phyloP scores from a whole-genome alignment of 2,113 vertebrate species.

The Nansenia antarctica region DNA sequence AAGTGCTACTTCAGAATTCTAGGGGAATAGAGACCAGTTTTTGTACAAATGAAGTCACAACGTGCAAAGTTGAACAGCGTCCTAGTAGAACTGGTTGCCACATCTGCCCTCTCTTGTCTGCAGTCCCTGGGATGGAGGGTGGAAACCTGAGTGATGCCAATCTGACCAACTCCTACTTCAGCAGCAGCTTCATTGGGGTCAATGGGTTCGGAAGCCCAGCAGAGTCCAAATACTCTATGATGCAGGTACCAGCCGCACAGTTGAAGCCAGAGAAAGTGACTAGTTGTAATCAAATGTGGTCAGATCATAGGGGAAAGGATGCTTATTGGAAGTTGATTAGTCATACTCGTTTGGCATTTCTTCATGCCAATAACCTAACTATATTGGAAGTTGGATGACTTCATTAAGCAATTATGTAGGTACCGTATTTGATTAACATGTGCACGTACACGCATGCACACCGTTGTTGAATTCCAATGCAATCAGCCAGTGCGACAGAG shows the following conservation, averaged over 20 bases:
- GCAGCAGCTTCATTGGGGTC: slow-evolving; percentile 98
- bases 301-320: background rate
- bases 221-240: slow-evolving; percentile 96
- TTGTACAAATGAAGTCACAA: too few species aligned
- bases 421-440: background rate
- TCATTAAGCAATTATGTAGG: background rate
- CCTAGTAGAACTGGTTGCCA: too few species aligned
- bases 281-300: too few species aligned
- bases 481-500: background rate
- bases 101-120: slow-evolving; percentile 36
- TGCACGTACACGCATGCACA: background rate
- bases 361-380: background rate
- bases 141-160: slow-evolving; percentile 86
- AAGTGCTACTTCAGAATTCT: too few species aligned
- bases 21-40: too few species aligned
- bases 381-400: background rate
- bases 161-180: slow-evolving; percentile 98
- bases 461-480: too few species aligned
- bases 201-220: slow-evolving; percentile 98
- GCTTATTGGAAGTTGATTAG: background rate
- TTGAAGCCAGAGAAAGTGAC: too few species aligned
- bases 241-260: slow-evolving; percentile 85
- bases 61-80: too few species aligned
- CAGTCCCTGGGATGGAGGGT: slow-evolving; percentile 94
- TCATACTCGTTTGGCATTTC: background rate